phyloP scores from a whole-genome alignment of 1,140 invertebrate species.

The Bombus cullumanus region DNA sequence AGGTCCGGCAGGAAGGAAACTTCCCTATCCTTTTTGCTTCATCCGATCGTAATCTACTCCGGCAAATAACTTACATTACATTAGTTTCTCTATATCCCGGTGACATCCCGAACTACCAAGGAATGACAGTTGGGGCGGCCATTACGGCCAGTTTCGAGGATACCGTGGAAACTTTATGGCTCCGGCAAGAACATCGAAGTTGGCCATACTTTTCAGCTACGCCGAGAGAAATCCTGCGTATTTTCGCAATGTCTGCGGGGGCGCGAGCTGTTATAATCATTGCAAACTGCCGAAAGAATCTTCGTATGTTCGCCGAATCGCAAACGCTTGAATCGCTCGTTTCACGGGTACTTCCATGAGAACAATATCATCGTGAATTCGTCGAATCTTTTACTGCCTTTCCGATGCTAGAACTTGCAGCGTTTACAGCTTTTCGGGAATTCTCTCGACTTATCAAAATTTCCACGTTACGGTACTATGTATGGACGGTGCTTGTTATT shows the following conservation, averaged over 20 bases:
- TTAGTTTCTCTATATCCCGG: slow-evolving; percentile 39
- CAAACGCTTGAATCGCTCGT: slow-evolving; percentile 1
- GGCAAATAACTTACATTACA: slow-evolving; percentile 54
- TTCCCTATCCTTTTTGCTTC: slow-evolving; percentile 23
- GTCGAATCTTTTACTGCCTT: slow-evolving; percentile 1
- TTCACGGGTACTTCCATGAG: too few species aligned
- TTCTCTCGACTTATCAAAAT: too few species aligned
- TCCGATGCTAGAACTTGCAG: background rate
- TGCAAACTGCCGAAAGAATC: slow-evolving; percentile 4
- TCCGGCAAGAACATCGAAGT: slow-evolving; percentile 34
- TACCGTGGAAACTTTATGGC: slow-evolving; percentile 42
- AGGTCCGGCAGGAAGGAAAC: background rate
- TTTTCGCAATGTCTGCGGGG: slow-evolving; percentile 2
- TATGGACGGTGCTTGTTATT: background rate
- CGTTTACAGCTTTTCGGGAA: background rate
- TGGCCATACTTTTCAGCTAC: slow-evolving; percentile 21
- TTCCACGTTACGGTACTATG: background rate
- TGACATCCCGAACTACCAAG: slow-evolving; percentile 34
- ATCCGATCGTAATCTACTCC: slow-evolving; percentile 40
- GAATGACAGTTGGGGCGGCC: slow-evolving; percentile 48
- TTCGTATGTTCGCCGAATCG: background rate
- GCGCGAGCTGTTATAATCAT: slow-evolving; percentile 24
- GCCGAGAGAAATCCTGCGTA: background rate
- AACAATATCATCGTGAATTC: background rate
- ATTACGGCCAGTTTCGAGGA: slow-evolving; percentile 46